Evolutionary conservation across 2,113 vertebrate species (phyloP), one percentile per base, ranked within the genome.

Genomic region (Glareola pratincola): DNA sequence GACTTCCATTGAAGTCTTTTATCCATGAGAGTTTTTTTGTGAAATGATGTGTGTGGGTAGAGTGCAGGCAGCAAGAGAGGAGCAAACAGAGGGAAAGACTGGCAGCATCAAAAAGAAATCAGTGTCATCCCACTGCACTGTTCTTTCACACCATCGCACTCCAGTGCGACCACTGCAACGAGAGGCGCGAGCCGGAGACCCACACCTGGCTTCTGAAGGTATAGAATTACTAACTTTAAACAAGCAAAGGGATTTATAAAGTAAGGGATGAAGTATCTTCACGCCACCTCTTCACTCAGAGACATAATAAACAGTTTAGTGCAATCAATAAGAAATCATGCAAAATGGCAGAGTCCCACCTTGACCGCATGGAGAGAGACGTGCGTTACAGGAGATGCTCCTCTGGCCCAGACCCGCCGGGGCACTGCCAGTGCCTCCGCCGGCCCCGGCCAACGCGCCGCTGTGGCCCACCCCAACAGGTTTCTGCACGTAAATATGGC

Each of bases 331-430:
- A n/a, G 54, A 73, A 83, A n/a, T 7, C 17, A 15, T 2, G 12
- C 15, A 22, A 50, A 63, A 23, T 3, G 29, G 29, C 20, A 4
- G 36, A 23, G 47, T 10, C 51, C 30, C 51, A 37, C 11, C 30
- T 13, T 2, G 17, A 32, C 36, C 1, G 2, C 19, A 6, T 0
- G 2, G 45, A 20, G 47, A 56, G 50, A 19, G 13, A 21, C 30
- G 23, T 4, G 20, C 6, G 9, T 20, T 5, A 5, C 4, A 7
- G 29, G 51, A 59, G 43, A 47, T 32, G n/a, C 9, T 29, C 14
- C 34, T 12, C 21, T 15, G 36, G 17, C 36, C 36, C 57, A 5
- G 60, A 37, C 10, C 53, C 1, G 3, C 30, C 8, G 45, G 5
- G 41, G 45, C 30, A 30, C 34, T 9, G 12, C 14, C 4, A 2